These are phyloP conservation scores for Chloromyia formosa DNA, from an alignment of 2,888 invertebrate genomes.

Conservation along the genomic window DNA sequence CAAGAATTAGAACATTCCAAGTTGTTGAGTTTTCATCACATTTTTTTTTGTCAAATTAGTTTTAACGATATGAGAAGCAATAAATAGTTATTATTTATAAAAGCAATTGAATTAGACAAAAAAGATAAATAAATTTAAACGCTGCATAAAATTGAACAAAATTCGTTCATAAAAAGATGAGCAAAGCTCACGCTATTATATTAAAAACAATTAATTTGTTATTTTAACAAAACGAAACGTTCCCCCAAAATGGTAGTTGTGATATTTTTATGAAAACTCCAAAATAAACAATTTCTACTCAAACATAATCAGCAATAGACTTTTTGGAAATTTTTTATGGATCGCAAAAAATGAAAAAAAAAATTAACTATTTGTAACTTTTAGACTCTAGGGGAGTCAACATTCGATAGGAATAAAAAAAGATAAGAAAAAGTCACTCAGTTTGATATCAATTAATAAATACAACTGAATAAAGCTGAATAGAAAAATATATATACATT, in stretches of 20 bases:
- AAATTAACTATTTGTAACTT: conserved; percentile 7
- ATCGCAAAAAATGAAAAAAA: conserved; percentile 11
- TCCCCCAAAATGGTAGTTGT: conserved; percentile 37
- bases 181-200: conserved; percentile 39
- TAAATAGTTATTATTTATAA: conserved; percentile 40
- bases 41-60: conserved; percentile 20
- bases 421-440: background rate
- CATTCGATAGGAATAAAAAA: background rate
- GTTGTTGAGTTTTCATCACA: conserved; percentile 39
- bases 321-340: conserved; percentile 34
- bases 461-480: conserved; percentile 15
- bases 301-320: conserved; percentile 39
- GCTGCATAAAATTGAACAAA: background rate
- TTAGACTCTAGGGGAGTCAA: conserved; percentile 11
- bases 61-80: conserved; percentile 32
- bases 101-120: background rate
- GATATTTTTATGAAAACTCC: conserved; percentile 32
- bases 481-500: conserved; percentile 26
- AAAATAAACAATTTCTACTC: conserved; percentile 29
- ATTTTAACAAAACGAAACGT: background rate
- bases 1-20: conserved; percentile 37
- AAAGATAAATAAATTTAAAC: background rate
- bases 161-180: conserved; percentile 17
- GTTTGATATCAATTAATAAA: conserved; percentile 35
- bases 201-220: conserved; percentile 23